These are phyloP conservation scores for Chionodraco myersi DNA, from an alignment of 2,113 vertebrate genomes.

Conservation along the genomic window DNA sequence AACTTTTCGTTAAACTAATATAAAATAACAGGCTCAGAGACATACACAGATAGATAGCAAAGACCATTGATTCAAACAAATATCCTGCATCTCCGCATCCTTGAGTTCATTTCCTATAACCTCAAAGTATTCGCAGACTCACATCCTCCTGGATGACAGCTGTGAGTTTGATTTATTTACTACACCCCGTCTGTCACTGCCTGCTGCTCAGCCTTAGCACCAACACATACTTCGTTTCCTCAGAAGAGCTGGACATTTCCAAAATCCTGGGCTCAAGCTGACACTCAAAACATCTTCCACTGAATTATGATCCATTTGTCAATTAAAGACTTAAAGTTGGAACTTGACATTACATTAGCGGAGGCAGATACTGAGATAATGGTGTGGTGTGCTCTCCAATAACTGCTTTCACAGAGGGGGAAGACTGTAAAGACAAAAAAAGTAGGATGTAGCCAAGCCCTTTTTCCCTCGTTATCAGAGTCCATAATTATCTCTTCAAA, in stretches of 20 bases:
- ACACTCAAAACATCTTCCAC: conserved; percentile 58
- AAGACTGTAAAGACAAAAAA: conserved; percentile 32
- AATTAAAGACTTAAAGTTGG: conserved; percentile 61
- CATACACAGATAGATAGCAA: not conserved
- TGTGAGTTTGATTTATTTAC: conserved; percentile 36
- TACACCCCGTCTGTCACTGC: conserved; percentile 15
- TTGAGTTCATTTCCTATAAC: conserved; percentile 26
- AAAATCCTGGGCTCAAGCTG: conserved; percentile 40
- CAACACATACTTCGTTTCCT: conserved; percentile 60
- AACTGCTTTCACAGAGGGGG: conserved; percentile 62
- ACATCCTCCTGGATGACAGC: conserved; percentile 28
- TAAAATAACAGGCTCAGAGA: not conserved
- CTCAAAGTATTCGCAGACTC: not conserved
- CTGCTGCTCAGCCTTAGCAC: not conserved
- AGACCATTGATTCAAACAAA: not conserved
- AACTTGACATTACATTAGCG: conserved; percentile 37
- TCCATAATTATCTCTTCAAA: conserved; percentile 81
- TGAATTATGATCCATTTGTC: conserved; percentile 60
- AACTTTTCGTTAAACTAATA: not conserved
- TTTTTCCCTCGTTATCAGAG: conserved; percentile 71
- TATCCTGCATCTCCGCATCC: not conserved
- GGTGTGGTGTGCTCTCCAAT: conserved; percentile 63
- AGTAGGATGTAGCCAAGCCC: conserved; percentile 74
- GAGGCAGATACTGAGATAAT: conserved; percentile 70
- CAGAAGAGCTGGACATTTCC: conserved; percentile 53